These are phyloP conservation scores for Pangasianodon hypophthalmus DNA, from an alignment of 2,113 vertebrate species.

Conservation along the genomic window DNA sequence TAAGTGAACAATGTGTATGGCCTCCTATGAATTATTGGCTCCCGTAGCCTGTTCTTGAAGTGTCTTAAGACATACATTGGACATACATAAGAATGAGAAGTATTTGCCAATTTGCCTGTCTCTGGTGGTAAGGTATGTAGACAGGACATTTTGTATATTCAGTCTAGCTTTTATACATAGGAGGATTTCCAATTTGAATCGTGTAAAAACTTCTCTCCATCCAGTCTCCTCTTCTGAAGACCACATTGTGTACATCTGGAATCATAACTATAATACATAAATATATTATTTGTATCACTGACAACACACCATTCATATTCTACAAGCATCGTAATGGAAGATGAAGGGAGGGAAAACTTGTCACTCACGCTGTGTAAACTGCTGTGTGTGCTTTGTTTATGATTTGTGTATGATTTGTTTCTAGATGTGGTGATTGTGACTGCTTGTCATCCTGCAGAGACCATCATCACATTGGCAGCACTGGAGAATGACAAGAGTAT, in stretches of 20 bases:
- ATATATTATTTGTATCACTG: neutral
- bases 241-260: neutral
- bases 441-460: slow-evolving; percentile 96
- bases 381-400: neutral
- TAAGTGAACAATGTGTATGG: neutral
- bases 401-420: slow-evolving; percentile 81
- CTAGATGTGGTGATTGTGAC: slow-evolving; percentile 96
- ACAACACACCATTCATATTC: neutral
- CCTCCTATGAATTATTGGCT: neutral
- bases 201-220: neutral
- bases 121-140: neutral
- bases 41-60: neutral
- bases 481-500: slow-evolving; percentile 99
- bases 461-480: slow-evolving; percentile 96
- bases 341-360: neutral
- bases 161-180: neutral
- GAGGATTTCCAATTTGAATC: neutral
- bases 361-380: neutral
- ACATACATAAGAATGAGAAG: neutral
- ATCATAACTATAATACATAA: neutral
- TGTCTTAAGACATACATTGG: neutral
- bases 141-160: neutral
- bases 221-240: neutral
- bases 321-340: neutral
- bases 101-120: neutral